phyloP scores from a whole-genome alignment of 64 coral and sea anemone species.

The Dendronephthya gigantea region DNA sequence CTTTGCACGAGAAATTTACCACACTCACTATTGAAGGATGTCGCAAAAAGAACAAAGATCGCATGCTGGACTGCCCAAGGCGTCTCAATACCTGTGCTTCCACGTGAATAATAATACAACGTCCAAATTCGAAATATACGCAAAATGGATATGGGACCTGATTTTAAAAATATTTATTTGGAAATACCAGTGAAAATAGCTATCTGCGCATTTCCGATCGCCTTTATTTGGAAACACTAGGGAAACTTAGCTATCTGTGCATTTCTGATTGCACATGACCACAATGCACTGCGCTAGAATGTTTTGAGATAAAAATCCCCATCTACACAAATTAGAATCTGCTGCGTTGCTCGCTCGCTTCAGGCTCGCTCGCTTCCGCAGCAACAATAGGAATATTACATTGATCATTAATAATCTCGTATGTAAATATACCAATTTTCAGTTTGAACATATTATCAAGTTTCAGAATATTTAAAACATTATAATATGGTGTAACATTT shows the following conservation, averaged over 20 bases:
- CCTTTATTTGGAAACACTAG: neutral
- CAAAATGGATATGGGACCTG: no score
- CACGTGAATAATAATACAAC: neutral
- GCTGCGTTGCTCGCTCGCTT: neutral
- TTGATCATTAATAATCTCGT: neutral
- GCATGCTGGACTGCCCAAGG: neutral
- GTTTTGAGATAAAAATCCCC: constrained; percentile 11
- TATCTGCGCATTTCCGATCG: no score
- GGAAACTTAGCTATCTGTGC: neutral
- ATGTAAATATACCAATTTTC: neutral
- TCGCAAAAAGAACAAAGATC: neutral
- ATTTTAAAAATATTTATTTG: no score
- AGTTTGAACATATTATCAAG: neutral
- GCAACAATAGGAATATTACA: neutral
- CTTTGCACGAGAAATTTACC: no score
- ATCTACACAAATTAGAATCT: constrained; percentile 6
- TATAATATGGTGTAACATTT: neutral
- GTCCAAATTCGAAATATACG: neutral
- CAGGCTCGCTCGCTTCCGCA: neutral
- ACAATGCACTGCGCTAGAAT: neutral
- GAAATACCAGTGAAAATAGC: no score
- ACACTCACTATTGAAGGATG: neutral
- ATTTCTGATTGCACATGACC: neutral
- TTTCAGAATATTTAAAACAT: neutral
- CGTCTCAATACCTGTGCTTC: neutral